A percentile compares a stretch with the other conserved stretches of the same genome.
Evolutionary conservation across 2,797 vertebrate species (phyloP).

Genomic region (Alauda arvensis): DNA sequence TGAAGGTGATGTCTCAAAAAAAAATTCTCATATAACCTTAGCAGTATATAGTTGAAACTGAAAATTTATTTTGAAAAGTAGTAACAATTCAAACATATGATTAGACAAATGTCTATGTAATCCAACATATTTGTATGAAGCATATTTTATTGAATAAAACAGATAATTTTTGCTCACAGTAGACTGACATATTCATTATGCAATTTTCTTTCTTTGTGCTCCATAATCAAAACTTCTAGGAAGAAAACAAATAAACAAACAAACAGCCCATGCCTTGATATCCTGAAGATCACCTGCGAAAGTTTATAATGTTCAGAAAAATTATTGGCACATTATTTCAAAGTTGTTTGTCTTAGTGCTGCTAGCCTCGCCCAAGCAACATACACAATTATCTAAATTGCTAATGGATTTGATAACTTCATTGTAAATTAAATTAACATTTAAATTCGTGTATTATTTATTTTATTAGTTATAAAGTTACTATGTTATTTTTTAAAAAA

Average conservation of each 20-base stretch:
- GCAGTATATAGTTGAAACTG: background rate
- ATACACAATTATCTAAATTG: background rate
- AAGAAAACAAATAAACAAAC: background rate
- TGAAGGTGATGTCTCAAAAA: background rate
- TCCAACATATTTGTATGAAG: background rate
- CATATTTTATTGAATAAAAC: background rate
- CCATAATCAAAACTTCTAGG: background rate
- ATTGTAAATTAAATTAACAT: background rate
- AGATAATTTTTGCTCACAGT: background rate
- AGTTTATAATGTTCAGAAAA: background rate
- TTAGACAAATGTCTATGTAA: background rate
- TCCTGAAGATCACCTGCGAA: background rate
- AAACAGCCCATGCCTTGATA: fast-evolving
- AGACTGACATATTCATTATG: background rate
- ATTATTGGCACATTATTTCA: background rate
- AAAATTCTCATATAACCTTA: background rate
- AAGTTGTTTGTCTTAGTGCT: background rate
- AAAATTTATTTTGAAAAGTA: background rate
- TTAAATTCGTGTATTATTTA: background rate
- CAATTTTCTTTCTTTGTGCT: background rate
- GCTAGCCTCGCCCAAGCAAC: background rate
- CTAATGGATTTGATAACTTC: background rate
- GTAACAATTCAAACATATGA: background rate
- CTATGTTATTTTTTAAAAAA: background rate
- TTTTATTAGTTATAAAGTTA: background rate